Evolutionary conservation across 35 echinoderm and acorn worm genomes (phyloP).

Genomic region (Lytechinus pictus): DNA sequence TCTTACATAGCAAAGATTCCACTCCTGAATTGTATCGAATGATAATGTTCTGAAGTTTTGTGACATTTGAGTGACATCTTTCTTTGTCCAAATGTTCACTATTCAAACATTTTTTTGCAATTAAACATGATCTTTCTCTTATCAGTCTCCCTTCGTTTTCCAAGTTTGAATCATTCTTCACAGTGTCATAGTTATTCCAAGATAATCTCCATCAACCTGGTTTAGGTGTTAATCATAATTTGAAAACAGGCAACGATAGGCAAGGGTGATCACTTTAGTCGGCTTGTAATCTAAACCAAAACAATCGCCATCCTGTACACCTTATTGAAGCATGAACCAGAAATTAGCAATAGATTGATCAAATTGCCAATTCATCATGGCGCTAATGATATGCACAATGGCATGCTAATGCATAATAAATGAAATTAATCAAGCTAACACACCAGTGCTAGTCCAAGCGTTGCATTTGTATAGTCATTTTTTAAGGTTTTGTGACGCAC

Average conservation of each 20-base stretch:
- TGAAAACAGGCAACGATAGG: neutral
- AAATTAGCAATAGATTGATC: neutral
- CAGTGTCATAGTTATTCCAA: neutral
- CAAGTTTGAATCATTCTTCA: neutral
- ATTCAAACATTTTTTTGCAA: no score
- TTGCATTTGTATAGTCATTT: neutral
- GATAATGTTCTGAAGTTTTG: no score
- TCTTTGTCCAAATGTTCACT: no score
- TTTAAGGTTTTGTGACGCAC: neutral
- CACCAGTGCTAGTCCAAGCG: neutral
- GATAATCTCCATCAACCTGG: neutral
- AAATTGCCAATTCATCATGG: slow-evolving; percentile 2
- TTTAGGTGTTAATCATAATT: neutral
- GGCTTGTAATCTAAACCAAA: neutral
- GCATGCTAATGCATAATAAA: neutral
- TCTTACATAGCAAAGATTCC: neutral
- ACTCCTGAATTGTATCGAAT: neutral
- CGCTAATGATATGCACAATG: neutral
- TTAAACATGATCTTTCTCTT: no score
- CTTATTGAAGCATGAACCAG: neutral
- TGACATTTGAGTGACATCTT: no score
- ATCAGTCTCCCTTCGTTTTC: neutral
- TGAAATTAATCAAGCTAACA: slow-evolving; percentile 5
- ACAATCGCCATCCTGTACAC: neutral
- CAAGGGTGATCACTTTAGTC: neutral